Evolutionary conservation across 2,113 vertebrate species (phyloP).

Genomic region (Saimiri boliviensis): DNA sequence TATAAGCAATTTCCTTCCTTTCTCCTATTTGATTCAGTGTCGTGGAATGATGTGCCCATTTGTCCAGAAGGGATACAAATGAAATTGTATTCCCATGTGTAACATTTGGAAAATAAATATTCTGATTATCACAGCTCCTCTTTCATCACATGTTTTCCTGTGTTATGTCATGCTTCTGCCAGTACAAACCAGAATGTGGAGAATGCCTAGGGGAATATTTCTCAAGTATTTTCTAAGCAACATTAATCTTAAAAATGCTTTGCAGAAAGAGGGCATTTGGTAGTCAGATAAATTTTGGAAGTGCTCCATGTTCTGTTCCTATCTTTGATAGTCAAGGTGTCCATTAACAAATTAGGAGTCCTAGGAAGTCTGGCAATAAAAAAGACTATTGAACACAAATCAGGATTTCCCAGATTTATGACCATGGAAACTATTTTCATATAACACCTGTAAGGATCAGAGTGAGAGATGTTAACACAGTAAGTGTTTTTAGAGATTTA

Average conservation of each 20-base stretch:
- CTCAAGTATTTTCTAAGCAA: constrained; percentile 16
- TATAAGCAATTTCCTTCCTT: constrained; percentile 23
- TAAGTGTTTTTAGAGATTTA: constrained; percentile 30
- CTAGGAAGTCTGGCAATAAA: neutral
- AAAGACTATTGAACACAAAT: neutral
- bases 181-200: constrained; percentile 5
- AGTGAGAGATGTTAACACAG: constrained; percentile 31
- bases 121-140: neutral
- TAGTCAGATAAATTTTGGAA: constrained; percentile 30
- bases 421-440: neutral
- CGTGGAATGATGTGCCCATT: neutral
- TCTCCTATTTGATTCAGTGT: neutral
- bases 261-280: neutral
- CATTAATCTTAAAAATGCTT: constrained; percentile 23
- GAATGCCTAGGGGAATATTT: constrained; percentile 39
- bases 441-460: neutral
- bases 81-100: neutral
- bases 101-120: constrained; percentile 35
- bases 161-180: neutral
- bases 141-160: neutral
- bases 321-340: constrained; percentile 17
- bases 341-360: constrained; percentile 38
- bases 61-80: neutral
- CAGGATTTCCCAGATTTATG: neutral
- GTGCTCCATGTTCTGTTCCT: neutral